Conservation (phyloP, 2,888 invertebrate genomes). For the Pyrrhia umbra region DNA sequence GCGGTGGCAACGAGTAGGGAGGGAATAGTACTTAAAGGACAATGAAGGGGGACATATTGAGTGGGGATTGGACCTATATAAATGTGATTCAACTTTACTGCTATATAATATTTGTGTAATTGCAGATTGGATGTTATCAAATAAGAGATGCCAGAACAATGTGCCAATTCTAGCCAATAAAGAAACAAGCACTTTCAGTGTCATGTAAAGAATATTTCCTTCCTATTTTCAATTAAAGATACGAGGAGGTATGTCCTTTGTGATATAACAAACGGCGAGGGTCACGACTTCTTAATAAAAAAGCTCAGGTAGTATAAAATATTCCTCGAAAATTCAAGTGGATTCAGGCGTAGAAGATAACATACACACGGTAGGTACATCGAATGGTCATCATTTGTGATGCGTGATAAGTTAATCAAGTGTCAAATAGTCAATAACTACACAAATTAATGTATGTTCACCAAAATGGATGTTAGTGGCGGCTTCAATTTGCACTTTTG, state of each 20-base stretch:
- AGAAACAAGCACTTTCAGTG: background rate
- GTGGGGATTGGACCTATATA: slow-evolving; percentile 29
- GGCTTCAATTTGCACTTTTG: background rate
- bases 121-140: slow-evolving; percentile 10
- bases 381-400: slow-evolving; percentile 51
- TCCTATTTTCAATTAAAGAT: slow-evolving; percentile 10
- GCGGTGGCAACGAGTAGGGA: slow-evolving; percentile 37
- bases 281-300: slow-evolving; percentile 7
- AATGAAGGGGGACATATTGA: slow-evolving; percentile 37
- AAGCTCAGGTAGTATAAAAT: slow-evolving; percentile 40
- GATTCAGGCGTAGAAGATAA: slow-evolving; percentile 37
- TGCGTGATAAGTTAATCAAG: slow-evolving; percentile 42
- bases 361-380: too few species aligned
- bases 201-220: background rate
- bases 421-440: slow-evolving; percentile 45
- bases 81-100: slow-evolving; percentile 17
- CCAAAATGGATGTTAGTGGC: background rate
- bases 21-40: slow-evolving; percentile 41
- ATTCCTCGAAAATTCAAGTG: slow-evolving; percentile 18
- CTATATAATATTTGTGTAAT: slow-evolving; percentile 23
- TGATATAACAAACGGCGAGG: slow-evolving; percentile 16
- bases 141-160: slow-evolving; percentile 12
- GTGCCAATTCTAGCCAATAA: background rate
- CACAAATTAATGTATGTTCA: slow-evolving; percentile 17
- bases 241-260: slow-evolving; percentile 12